phyloP scores from a whole-genome alignment of 37 sponge, comb jelly and placozoan genomes.

The Petrosia ficiformis region DNA sequence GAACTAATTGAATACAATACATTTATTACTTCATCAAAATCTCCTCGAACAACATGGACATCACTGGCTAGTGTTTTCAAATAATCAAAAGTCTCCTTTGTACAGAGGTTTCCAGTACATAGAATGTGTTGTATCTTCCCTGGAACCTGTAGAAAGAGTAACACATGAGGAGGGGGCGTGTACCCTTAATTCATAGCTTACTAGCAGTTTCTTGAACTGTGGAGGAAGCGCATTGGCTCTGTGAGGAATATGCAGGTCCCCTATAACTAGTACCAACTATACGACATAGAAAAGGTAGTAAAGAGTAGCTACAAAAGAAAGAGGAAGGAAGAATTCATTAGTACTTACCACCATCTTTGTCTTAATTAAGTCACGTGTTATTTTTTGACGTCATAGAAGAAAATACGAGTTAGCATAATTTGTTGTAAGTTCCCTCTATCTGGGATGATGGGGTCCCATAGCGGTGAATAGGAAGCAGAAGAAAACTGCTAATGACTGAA shows the following conservation, averaged over 20 bases:
- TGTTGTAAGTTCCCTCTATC: no score
- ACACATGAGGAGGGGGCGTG: background rate
- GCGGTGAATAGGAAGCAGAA: no score
- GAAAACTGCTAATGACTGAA: no score
- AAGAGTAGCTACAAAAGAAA: background rate
- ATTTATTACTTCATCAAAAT: constrained; percentile 94
- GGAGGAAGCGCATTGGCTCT: constrained; percentile 79
- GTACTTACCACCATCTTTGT: constrained; percentile 65
- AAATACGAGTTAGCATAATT: no score
- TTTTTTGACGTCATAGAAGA: constrained; percentile 8
- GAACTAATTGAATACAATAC: no score
- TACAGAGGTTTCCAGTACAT: constrained; percentile 97
- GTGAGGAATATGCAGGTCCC: constrained; percentile 98
- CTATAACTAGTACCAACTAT: constrained; percentile 94
- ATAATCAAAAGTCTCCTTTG: constrained; percentile 93
- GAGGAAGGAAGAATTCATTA: background rate
- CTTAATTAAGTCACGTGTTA: constrained; percentile 43
- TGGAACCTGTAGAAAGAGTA: constrained; percentile 70
- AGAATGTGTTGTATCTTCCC: constrained; percentile 98
- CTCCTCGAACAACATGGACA: constrained; percentile 93
- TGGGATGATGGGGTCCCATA: no score
- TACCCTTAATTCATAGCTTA: constrained; percentile 17
- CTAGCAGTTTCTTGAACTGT: constrained; percentile 98
- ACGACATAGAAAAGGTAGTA: background rate
- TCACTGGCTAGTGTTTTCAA: constrained; percentile 96